Conservation (phyloP, 2,888 invertebrate genomes). For the Dyspetes luteomarginatus region DNA sequence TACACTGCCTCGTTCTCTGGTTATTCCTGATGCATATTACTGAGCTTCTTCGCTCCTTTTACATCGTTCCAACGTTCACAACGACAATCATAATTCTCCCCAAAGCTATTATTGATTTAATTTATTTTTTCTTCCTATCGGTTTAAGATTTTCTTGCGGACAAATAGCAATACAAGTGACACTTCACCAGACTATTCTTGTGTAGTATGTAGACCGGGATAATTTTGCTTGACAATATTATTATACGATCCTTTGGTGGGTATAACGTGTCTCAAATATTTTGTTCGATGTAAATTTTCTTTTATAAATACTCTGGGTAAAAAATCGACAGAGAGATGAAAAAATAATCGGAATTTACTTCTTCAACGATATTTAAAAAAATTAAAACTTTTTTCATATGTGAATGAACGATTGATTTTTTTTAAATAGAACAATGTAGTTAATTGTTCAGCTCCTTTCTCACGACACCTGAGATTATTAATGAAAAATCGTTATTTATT, state of each 20-base stretch:
- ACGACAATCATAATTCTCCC: slow-evolving; percentile 21
- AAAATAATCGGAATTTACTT: not conserved
- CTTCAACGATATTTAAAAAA: not conserved
- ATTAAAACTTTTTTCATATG: not conserved
- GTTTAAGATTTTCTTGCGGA: slow-evolving; percentile 23
- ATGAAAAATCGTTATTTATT: too few relatives aligned
- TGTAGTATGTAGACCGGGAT: slow-evolving; percentile 11
- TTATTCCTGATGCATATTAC: slow-evolving; percentile 4
- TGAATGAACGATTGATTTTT: not conserved
- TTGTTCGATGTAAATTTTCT: not conserved
- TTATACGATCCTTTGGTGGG: not conserved
- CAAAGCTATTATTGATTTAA: slow-evolving; percentile 48
- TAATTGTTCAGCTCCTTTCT: too few relatives aligned
- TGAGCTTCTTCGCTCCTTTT: not conserved
- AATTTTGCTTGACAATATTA: slow-evolving; percentile 19
- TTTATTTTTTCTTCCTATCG: slow-evolving; percentile 30
- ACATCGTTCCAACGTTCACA: not conserved
- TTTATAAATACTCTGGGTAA: not conserved
- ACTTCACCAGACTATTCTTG: slow-evolving; percentile 31
- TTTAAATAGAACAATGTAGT: too few relatives aligned
- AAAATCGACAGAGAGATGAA: not conserved
- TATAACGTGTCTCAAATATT: not conserved
- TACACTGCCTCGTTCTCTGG: slow-evolving; percentile 24
- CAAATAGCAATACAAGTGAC: not conserved
- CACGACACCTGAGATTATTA: too few relatives aligned